These are phyloP conservation scores for Drosophila planitibia DNA, from an alignment of 2,888 invertebrate species.

Conservation along the genomic window DNA sequence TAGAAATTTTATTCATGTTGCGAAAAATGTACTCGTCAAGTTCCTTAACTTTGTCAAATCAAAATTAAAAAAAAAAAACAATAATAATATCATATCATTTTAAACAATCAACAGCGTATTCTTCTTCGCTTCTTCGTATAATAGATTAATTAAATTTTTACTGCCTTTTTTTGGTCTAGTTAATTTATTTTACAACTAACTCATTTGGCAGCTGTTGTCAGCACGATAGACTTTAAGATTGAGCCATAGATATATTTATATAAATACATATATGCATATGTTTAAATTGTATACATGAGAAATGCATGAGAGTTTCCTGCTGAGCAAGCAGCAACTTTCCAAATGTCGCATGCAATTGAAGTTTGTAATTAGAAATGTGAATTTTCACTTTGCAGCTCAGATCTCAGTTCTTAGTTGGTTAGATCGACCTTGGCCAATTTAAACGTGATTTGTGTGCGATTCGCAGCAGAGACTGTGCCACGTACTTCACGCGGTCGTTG, in stretches of 20 bases:
- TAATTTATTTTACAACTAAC: conserved; percentile 51
- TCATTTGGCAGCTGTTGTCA: conserved; percentile 26
- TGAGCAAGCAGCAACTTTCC: conserved; percentile 38
- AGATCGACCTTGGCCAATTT: conserved; percentile 49
- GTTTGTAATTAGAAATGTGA: conserved; percentile 7
- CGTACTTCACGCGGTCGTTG: conserved; percentile 52
- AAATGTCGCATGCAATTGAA: conserved; percentile 42
- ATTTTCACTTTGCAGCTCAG: conserved; percentile 32
- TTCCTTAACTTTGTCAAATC: not conserved
- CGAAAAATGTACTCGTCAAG: not conserved
- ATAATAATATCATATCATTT: not conserved
- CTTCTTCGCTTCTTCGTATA: not conserved
- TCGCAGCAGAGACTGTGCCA: conserved; percentile 38
- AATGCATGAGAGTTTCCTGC: conserved; percentile 23
- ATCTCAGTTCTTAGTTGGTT: conserved; percentile 26
- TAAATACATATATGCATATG: not conserved
- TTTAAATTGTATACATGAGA: not conserved
- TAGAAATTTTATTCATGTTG: not conserved
- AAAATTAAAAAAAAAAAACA: not conserved
- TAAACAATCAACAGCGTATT: not conserved
- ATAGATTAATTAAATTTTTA: not conserved
- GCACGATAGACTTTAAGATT: conserved; percentile 19
- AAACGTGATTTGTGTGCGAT: conserved; percentile 68
- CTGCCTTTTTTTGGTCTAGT: conserved; percentile 52
- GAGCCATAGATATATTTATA: conserved; percentile 7